Evolutionary conservation across 2,888 invertebrate genomes (phyloP).

Genomic region (Thereva nobilitata): DNA sequence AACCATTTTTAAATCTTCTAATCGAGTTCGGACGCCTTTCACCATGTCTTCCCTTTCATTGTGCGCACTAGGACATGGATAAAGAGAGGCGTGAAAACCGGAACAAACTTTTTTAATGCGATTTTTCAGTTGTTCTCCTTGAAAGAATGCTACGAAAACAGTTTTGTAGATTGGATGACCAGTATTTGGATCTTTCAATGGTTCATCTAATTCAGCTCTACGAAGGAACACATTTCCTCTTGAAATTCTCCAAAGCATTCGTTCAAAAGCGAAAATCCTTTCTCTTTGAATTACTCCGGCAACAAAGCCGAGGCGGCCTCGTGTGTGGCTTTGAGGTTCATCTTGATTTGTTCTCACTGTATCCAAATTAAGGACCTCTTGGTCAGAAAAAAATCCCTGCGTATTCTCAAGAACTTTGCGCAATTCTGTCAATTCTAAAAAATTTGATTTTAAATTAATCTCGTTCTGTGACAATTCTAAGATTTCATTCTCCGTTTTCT

Average conservation of each 20-base stretch:
- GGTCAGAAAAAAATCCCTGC: conserved; percentile 60
- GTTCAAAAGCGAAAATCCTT: conserved; percentile 79
- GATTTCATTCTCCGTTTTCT: conserved; percentile 94
- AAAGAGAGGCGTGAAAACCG: conserved; percentile 83
- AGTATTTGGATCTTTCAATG: conserved; percentile 76
- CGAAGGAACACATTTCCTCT: conserved; percentile 83
- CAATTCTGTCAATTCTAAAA: conserved; percentile 86
- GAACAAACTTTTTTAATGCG: conserved; percentile 87
- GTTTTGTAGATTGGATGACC: conserved; percentile 72
- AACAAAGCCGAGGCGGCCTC: conserved; percentile 68
- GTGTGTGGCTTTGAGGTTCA: conserved; percentile 53
- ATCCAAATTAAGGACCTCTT: conserved; percentile 52
- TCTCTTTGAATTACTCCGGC: conserved; percentile 84
- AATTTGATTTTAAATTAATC: conserved; percentile 89
- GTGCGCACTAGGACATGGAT: conserved; percentile 82
- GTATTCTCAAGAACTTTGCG: conserved; percentile 91
- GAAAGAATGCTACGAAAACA: conserved; percentile 79
- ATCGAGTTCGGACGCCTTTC: conserved; percentile 76
- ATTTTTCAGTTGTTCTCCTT: conserved; percentile 83
- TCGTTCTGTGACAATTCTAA: conserved; percentile 92
- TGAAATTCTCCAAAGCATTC: conserved; percentile 87
- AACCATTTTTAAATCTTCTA: conserved; percentile 79
- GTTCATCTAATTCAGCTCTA: conserved; percentile 74
- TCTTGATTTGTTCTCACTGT: conserved; percentile 67
- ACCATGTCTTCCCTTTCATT: conserved; percentile 81